Evolutionary conservation across 2,113 vertebrate genomes (phyloP).

Genomic region (Centrocercus urophasianus): DNA sequence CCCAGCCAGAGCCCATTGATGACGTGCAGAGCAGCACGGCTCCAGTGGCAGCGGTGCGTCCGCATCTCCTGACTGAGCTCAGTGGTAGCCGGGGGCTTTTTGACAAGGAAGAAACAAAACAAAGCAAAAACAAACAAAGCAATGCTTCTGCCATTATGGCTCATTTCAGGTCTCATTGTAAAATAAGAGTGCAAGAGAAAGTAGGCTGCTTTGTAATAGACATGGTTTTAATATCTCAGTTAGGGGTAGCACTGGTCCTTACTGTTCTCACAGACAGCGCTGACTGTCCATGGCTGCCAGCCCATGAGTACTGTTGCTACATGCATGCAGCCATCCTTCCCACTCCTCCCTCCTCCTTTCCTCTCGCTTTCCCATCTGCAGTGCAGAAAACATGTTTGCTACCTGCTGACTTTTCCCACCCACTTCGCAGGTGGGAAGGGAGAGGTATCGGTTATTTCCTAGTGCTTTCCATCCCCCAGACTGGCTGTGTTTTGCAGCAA

Average conservation of each 20-base stretch:
- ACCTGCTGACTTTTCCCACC: not conserved
- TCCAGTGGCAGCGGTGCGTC: not conserved
- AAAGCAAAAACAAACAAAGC: not conserved
- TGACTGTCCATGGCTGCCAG: not conserved
- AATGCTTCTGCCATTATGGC: not conserved
- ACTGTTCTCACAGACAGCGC: not conserved
- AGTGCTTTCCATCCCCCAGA: not conserved
- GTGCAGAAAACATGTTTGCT: not conserved
- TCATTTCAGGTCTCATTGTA: constrained; percentile 23
- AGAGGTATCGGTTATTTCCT: not conserved
- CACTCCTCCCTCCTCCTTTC: not conserved
- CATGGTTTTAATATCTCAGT: not conserved
- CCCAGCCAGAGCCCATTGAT: not conserved
- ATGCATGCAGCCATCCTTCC: not conserved
- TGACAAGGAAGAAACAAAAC: constrained; percentile 7
- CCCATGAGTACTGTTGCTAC: not conserved
- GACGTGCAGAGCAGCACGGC: not conserved
- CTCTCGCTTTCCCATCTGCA: not conserved
- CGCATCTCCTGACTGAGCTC: not conserved
- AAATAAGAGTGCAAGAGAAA: not conserved
- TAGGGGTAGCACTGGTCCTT: not conserved
- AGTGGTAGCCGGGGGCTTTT: not conserved
- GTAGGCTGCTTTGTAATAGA: not conserved
- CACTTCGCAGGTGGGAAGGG: not conserved
- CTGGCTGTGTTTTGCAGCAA: constrained; percentile 9